Conservation (phyloP, 2,113 vertebrate species). For the Seriola quinqueradiata region DNA sequence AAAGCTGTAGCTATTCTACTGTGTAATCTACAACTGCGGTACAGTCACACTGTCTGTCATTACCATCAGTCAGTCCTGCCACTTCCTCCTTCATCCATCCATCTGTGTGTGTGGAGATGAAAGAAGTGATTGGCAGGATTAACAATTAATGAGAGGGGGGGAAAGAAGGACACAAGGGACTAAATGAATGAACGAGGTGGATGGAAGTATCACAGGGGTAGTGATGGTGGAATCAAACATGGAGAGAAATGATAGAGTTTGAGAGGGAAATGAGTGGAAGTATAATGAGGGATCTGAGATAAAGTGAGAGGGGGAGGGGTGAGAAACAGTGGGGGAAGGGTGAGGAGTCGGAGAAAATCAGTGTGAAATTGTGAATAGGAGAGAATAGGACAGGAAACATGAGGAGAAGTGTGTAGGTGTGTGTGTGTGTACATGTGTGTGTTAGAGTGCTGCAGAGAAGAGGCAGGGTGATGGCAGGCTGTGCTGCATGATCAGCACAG, state of each 20-base stretch:
- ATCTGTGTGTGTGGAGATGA: conserved; percentile 16
- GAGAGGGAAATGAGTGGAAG: conserved; percentile 39
- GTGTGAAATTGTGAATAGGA: conserved; percentile 29
- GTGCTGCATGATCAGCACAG: conserved; percentile 68
- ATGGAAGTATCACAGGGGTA: conserved; percentile 14
- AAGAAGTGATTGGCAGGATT: neutral
- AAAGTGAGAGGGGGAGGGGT: conserved; percentile 25
- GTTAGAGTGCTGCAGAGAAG: conserved; percentile 40
- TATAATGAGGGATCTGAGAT: conserved; percentile 47
- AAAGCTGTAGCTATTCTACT: neutral
- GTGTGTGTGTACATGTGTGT: conserved; percentile 28
- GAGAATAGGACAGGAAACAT: conserved; percentile 1
- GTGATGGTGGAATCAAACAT: neutral
- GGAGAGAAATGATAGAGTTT: conserved; percentile 28
- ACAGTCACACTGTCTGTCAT: neutral
- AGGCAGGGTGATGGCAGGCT: conserved; percentile 47
- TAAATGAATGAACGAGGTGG: conserved; percentile 24
- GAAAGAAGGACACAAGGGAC: neutral
- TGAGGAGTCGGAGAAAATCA: conserved; percentile 11
- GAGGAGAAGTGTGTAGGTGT: conserved; percentile 10
- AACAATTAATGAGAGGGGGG: conserved; percentile 13
- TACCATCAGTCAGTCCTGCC: neutral
- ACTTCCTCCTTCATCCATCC: conserved; percentile 25
- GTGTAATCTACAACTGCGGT: neutral
- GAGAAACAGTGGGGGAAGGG: neutral